Conservation (phyloP, 2,113 vertebrate genomes). For the Brachypteracias leptosomus region DNA sequence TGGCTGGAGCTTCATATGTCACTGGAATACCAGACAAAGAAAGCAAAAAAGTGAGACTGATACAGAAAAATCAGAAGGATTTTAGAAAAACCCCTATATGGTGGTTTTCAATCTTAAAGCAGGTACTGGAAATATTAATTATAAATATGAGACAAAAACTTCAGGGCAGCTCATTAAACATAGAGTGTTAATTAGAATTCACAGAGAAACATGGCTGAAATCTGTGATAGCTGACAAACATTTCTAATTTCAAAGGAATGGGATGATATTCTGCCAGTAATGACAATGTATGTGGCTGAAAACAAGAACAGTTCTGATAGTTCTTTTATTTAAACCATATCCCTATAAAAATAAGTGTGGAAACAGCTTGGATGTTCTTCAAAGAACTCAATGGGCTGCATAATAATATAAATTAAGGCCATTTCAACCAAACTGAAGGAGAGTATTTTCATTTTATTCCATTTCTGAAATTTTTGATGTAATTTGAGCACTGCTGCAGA, state of each 20-base stretch:
- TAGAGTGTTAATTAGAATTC: slow-evolving; percentile 19
- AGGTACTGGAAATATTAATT: background rate
- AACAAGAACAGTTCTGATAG: slow-evolving; percentile 63
- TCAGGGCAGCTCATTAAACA: background rate
- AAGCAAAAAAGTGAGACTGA: background rate
- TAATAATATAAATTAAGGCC: slow-evolving; percentile 71
- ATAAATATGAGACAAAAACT: background rate
- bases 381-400: slow-evolving; percentile 64
- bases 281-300: slow-evolving; percentile 61
- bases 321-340: slow-evolving; percentile 74
- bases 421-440: slow-evolving; percentile 61
- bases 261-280: slow-evolving; percentile 69
- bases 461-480: slow-evolving; percentile 49
- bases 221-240: slow-evolving; percentile 21
- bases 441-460: slow-evolving; percentile 53
- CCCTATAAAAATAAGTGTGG: slow-evolving; percentile 67
- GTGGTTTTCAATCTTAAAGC: background rate
- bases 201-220: slow-evolving; percentile 40
- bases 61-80: background rate
- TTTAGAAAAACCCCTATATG: background rate
- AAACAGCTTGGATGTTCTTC: slow-evolving; percentile 70
- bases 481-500: slow-evolving; percentile 53
- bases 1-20: background rate
- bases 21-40: background rate
- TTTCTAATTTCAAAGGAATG: slow-evolving; percentile 62